Base-by-base conservation (phyloP, 2,888 invertebrate species). In the Elmis aenea region DNA sequence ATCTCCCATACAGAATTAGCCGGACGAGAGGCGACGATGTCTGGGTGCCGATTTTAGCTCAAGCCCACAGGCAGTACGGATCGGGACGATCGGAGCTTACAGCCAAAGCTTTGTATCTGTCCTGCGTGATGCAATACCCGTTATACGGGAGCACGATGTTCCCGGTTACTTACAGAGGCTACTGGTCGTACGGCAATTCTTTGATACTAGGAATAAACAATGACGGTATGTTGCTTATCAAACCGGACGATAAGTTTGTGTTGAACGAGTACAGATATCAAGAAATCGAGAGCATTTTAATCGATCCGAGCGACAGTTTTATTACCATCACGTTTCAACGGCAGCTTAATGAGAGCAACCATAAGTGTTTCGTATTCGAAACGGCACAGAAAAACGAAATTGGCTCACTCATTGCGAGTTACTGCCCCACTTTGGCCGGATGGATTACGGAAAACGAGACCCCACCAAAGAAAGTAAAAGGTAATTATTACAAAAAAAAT, bases 51-150 rank as follows among this genome's bases (percentile, higher is more conserved):
- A 88, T 89, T 47, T 75, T 91, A 27, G 85, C 88, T 1, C 88
- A 90, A 69, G 90, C 90, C 2, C 91, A 91, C 62, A 76, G 85
- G 5, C 89, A 90, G 59, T 94, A 92, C 62, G 94, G 94, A 32
- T 83, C 88, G n/a, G 90, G 91, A 0, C 83, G 93, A 35, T 83
- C 87, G 1, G 93, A 93, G 60, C 69, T 94, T 24, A 90, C 92
- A 1, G 90, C 93, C 10, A 94, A 94, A 70, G 92, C 93, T 12
- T 72, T 94, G 47, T 95, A 95, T 66, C 70, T 95, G 43, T 90
- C 92, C 0, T 93, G 93, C 59, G 94, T 95, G 3, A 94, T 94
- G 89, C 94, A 95, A 67, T 95, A 93, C 66, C 93, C 94, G 0
- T 74, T 95, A 1, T 20, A 74, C 74, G 72, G 69, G 3, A 67